Conservation (phyloP, 2,888 invertebrate genomes). For the Eupithecia centaureata region DNA sequence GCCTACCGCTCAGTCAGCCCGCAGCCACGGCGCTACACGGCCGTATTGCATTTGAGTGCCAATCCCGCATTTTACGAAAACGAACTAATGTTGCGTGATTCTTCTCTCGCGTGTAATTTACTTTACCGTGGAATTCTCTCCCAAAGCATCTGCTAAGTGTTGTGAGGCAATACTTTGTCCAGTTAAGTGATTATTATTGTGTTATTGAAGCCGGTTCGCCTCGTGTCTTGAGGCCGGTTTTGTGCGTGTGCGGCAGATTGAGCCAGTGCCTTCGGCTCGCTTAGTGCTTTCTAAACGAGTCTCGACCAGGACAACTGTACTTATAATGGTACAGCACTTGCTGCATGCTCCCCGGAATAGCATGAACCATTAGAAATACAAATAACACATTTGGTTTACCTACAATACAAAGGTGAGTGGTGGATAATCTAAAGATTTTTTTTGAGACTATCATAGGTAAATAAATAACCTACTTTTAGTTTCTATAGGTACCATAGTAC, state of each 20-base stretch:
- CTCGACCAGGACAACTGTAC: slow-evolving; percentile 51
- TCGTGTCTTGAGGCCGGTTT: slow-evolving; percentile 63
- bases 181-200: slow-evolving; percentile 53
- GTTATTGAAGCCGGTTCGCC: slow-evolving; percentile 60
- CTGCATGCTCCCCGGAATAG: slow-evolving; percentile 35
- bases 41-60: background rate
- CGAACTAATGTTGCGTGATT: slow-evolving; percentile 50
- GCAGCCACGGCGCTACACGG: slow-evolving; percentile 43
- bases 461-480: too few relatives aligned
- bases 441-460: too few relatives aligned
- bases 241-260: slow-evolving; percentile 49
- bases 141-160: slow-evolving; percentile 38
- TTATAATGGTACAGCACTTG: slow-evolving; percentile 8
- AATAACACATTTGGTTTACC: slow-evolving; percentile 40
- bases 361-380: slow-evolving; percentile 50
- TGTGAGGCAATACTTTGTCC: slow-evolving; percentile 43
- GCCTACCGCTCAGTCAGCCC: slow-evolving; percentile 59
- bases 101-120: slow-evolving; percentile 41
- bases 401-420: slow-evolving; percentile 50
- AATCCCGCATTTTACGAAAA: slow-evolving; percentile 49
- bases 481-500: too few relatives aligned
- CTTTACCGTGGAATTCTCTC: slow-evolving; percentile 46
- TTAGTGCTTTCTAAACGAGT: slow-evolving; percentile 67
- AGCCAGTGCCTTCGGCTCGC: slow-evolving; percentile 48
- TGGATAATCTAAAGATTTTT: background rate